Percentiles rank a stretch among this genome's conserved stretches.
Conservation (phyloP, 2,888 invertebrate species). For the Tortricodes alternella region DNA sequence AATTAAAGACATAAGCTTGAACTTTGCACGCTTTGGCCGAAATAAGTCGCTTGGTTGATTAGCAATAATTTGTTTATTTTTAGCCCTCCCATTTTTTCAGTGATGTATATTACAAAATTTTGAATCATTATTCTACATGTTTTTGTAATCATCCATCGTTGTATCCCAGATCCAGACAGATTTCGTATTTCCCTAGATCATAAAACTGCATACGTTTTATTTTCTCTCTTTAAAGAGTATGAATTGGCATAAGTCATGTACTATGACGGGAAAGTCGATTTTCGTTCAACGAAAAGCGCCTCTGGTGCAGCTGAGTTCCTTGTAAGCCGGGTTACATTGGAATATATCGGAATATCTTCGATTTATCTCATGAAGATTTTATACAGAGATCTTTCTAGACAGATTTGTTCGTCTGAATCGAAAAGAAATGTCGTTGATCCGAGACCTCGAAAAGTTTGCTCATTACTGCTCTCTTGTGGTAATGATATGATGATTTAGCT, state of each 20-base stretch:
- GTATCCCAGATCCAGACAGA: constrained; percentile 12
- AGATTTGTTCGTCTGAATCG: constrained; percentile 7
- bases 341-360: constrained; percentile 31
- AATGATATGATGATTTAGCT: background rate
- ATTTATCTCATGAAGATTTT: constrained; percentile 32
- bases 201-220: constrained; percentile 30
- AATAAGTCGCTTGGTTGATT: no score
- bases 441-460: background rate
- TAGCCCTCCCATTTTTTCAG: no score
- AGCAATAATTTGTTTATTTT: no score
- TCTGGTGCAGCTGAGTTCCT: constrained; percentile 39
- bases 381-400: constrained; percentile 22
- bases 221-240: constrained; percentile 38
- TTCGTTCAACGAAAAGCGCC: constrained; percentile 39
- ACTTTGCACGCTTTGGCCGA: no score
- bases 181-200: constrained; percentile 17
- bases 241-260: constrained; percentile 41
- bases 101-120: no score
- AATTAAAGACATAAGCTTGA: no score
- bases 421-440: background rate
- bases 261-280: constrained; percentile 44
- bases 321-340: constrained; percentile 37
- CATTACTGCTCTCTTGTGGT: constrained; percentile 3
- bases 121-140: background rate
- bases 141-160: background rate